Base-by-base conservation (phyloP, 2,888 invertebrate genomes). In the Clunio marinus region DNA sequence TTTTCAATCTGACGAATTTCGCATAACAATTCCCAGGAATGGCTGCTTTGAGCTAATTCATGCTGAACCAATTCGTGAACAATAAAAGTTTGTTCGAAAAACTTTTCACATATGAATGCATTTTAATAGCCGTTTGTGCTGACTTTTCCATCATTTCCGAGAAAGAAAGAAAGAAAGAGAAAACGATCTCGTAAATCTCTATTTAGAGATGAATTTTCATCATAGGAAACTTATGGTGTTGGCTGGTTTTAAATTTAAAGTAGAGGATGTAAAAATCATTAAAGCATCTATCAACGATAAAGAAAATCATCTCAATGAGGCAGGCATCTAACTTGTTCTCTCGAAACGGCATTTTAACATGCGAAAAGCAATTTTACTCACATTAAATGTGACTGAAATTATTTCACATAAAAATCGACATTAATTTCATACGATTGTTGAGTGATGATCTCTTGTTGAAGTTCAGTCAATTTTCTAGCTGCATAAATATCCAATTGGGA, bases 201-300 rank as follows among this genome's bases (percentile, higher is more conserved):
- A 60, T 60, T 37, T 60, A 5, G 2, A 60, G 37, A 60, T 41
- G 60, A 60, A 37, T 41, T 59, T 60, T 60, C 41, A 60, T 60
- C 60, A 60, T 60, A 37, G 60, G 60, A 60, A 60, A 60, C 37
- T 60, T 37, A n/a, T 37, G 60, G 37, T 41, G 60, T 60, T 27
- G 13, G 32, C 25, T 58, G 17, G 25, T 58, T 58, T 32, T 24
- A 24, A 24, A n/a, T n/a, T n/a, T 10, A 60, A 25, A 32, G 55
- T 17, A 10, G 55, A 60, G 60, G 60, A 60, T 60, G 60, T 60
- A 37, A 37, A 60, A 41, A 60, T 60, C 60, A 24, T 60, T 60
- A 60, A 60, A 60, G 60, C 37, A 37, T 60, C 60, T 37, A 37
- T 60, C 60, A 60, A n/a, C 60, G 37, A 22, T n/a, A n/a, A n/a